Base-by-base conservation (phyloP, 2,797 vertebrate genomes). In the Erpetoichthys calabaricus region DNA sequence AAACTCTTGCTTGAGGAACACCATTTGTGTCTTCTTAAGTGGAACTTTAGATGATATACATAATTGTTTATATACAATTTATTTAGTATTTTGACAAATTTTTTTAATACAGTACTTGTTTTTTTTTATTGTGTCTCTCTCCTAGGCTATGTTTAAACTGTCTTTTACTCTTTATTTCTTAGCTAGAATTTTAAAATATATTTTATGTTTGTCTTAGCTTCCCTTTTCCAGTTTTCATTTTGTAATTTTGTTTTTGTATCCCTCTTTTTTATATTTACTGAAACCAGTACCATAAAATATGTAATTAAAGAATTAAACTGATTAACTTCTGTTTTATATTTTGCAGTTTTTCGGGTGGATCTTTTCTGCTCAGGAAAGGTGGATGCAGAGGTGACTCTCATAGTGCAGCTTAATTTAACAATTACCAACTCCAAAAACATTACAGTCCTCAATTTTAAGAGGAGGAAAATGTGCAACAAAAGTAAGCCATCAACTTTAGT, bases 401-500 rank as follows among this genome's bases (percentile, higher is more conserved):
- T 94, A 1, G 88, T 99, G 81, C 93, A 98, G 80, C 91, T 99
- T 73, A 99, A 96, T 73, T 80, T 98, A 73, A 98, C 92, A 60
- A 71, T 88, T 54, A 82, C 80, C 63, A 83, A 86, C 47, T 80
- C 88, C 56, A 91, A 93, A 88, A 96, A 97, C 83, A 94, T 95
- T 78, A 98, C 94, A 91, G 88, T 97, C 65, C 86, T 99, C 67
- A 97, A 97, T 80, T 99, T 99, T 80, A 98, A 97, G 80, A 88
- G 96, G 71, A 97, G 96, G 92, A 98, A 98, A 95, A 94, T 95
- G 89, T 99, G 96, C 81, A 91, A 91, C 72, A 91, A 87, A 84
- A 89, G 96, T 98, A 89, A 88, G 92, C 57, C 45, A 55, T 59
- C 0, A 7, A 25, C 65, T 72, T 61, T 42, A 47, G 44, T 7